Evolutionary conservation across 2,797 vertebrate genomes (phyloP).

Genomic region (Enteromius radiatus): DNA sequence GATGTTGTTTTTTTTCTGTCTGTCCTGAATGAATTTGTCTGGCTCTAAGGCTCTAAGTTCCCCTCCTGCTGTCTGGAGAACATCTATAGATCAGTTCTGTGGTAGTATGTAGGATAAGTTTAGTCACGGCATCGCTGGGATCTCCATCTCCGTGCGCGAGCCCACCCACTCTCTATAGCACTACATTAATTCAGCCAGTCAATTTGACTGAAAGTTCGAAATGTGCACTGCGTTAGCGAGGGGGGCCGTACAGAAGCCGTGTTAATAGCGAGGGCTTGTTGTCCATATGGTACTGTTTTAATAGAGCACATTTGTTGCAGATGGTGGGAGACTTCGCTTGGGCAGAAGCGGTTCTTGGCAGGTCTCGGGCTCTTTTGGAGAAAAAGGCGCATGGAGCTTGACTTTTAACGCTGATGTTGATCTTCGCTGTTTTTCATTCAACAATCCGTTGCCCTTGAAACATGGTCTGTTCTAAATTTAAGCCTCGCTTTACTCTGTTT

Average conservation of each 20-base stretch:
- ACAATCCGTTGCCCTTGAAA: slow-evolving; percentile 81
- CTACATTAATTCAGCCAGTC: slow-evolving; percentile 87
- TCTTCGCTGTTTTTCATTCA: slow-evolving; percentile 77
- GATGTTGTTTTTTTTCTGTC: slow-evolving; percentile 7
- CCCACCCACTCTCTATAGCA: slow-evolving; percentile 80
- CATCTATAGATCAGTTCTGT: slow-evolving; percentile 42
- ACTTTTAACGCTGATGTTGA: slow-evolving; percentile 76
- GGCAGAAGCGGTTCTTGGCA: slow-evolving; percentile 85
- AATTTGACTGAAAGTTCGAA: slow-evolving; percentile 89
- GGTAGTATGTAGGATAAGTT: slow-evolving; percentile 60
- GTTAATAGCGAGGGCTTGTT: slow-evolving; percentile 93
- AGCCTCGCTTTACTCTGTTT: slow-evolving; percentile 63
- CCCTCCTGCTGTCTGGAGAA: slow-evolving; percentile 34
- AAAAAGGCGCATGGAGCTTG: slow-evolving; percentile 56
- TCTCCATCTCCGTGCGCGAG: slow-evolving; percentile 78
- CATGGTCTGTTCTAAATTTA: slow-evolving; percentile 78
- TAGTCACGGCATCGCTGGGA: slow-evolving; percentile 69
- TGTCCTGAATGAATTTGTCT: slow-evolving; percentile 20
- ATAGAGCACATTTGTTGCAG: slow-evolving; percentile 95
- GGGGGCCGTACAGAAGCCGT: slow-evolving; percentile 84
- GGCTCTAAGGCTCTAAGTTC: slow-evolving; percentile 21
- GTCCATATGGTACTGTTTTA: slow-evolving; percentile 98
- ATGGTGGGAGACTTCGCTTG: slow-evolving; percentile 90
- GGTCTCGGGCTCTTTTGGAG: slow-evolving; percentile 76
- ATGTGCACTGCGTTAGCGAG: slow-evolving; percentile 84